Conservation (phyloP, 2,888 invertebrate species). For the Sphaeridia pumilis region DNA sequence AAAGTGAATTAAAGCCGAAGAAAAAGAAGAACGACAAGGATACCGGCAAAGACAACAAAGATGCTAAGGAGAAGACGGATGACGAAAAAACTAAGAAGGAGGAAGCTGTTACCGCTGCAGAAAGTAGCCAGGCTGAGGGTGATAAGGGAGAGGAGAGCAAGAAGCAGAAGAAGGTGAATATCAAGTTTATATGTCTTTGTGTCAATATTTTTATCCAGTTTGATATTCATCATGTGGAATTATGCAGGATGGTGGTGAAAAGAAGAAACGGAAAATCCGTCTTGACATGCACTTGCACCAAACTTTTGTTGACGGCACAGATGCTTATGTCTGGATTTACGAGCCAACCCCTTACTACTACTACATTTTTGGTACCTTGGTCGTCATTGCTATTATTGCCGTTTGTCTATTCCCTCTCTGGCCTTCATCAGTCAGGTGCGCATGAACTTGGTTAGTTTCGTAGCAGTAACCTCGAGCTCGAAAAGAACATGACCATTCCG, state of each 20-base stretch:
- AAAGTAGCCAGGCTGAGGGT: constrained; percentile 35
- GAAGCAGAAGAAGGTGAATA: constrained; percentile 29
- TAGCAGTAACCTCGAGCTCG: not conserved
- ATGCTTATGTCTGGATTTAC: constrained; percentile 97
- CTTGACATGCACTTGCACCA: constrained; percentile 97
- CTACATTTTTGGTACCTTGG: constrained; percentile 80
- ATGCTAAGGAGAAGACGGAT: constrained; percentile 34
- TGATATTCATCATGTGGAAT: constrained; percentile 20
- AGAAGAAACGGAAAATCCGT: constrained; percentile 78
- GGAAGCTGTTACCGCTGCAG: constrained; percentile 29
- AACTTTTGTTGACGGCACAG: constrained; percentile 79
- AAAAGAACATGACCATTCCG: not conserved
- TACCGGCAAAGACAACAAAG: constrained; percentile 41
- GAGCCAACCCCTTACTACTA: constrained; percentile 91
- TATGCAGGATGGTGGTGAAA: constrained; percentile 45
- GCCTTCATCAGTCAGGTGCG: constrained; percentile 78
- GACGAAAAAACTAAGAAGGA: constrained; percentile 41
- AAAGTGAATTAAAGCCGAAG: constrained; percentile 48
- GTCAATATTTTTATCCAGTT: not conserved
- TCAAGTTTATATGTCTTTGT: not conserved
- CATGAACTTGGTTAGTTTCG: too few relatives aligned
- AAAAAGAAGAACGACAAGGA: constrained; percentile 43
- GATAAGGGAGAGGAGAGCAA: constrained; percentile 27
- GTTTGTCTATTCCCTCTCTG: constrained; percentile 98
- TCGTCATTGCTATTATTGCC: constrained; percentile 84